These are phyloP conservation scores for Syngnathoides biaculeatus DNA, from an alignment of 2,113 vertebrate genomes.

Conservation along the genomic window DNA sequence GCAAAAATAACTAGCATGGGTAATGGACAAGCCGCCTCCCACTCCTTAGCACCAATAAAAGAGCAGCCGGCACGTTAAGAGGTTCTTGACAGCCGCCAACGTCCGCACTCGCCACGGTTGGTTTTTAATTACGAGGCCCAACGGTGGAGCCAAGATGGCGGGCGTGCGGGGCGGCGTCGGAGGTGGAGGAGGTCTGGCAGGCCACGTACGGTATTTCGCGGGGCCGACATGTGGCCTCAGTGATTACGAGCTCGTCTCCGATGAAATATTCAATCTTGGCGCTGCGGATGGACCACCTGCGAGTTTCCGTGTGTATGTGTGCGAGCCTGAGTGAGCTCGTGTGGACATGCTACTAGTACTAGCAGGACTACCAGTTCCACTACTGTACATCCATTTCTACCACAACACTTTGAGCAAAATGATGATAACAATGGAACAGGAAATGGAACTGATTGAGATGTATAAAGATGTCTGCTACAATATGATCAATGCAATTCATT, in stretches of 20 bases:
- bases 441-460: no score
- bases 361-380: not conserved
- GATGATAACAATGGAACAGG: no score
- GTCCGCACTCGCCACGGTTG: slow-evolving; percentile 82
- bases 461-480: no score
- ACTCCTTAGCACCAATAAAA: no score
- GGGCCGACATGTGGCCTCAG: slow-evolving; percentile 97
- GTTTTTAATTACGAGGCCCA: slow-evolving; percentile 88
- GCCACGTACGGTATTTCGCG: slow-evolving; percentile 85
- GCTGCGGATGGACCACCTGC: slow-evolving; percentile 93
- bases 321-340: not conserved
- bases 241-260: slow-evolving; percentile 86
- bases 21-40: no score
- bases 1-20: no score
- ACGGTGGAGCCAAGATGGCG: slow-evolving; percentile 24
- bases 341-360: no score
- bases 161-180: not conserved
- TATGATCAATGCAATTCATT: no score
- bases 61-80: slow-evolving; percentile 36
- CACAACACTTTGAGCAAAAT: no score
- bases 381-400: not conserved
- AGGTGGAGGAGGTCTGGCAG: slow-evolving; percentile 77
- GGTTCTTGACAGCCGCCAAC: slow-evolving; percentile 79
- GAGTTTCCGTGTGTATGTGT: slow-evolving; percentile 64
- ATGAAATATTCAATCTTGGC: slow-evolving; percentile 97